Base-by-base conservation (phyloP, 2,113 vertebrate species). In the Oryzias melastigma region DNA sequence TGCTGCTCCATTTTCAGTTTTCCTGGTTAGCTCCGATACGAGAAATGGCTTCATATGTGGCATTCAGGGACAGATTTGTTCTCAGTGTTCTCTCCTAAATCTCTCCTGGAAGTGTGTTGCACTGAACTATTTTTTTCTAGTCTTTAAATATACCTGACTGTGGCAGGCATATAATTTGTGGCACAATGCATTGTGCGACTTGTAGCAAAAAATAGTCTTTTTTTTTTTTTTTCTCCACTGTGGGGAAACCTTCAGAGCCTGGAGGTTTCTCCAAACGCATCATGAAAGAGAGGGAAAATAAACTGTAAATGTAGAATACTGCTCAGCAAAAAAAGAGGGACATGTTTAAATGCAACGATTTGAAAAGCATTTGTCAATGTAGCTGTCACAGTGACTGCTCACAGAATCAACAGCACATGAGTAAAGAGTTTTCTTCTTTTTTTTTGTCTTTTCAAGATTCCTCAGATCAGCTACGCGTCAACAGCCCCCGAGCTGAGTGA, bases 391-490 rank as follows among this genome's bases (percentile, higher is more conserved):
- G 65, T 49, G 57, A 66, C 55, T 40, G 17, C 35, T 55, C 57
- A 63, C 42, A 71, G 62, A 62, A 59, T 29, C 20, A 59, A 22
- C 53, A 63, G 35, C 62, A 66, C 50, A 67, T 12, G 18, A 73
- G 10, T 67, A 47, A 78, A 55, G 2, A 1, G 62, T 47, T 1
- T 49, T 13, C 35, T 54, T 14, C 14, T 46, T 24, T 65, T 43
- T 41, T 13, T 53, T 17, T 68, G 22, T 56, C 46, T 75, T 57
- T 46, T 65, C 85, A 18, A 99, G 97, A 99, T 99, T 82, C 97
- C 97, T 2, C 97, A 99, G 91, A 97, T 98, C 83, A 99, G 97
- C 90, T 99, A 98, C 18, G 96, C 96, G 8, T 98, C 97, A 58
- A 99, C 97, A 0, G 97, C 97, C 56, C 97, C 97, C 0, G 97